Evolutionary conservation across 2,113 vertebrate genomes (phyloP).

Genomic region (Phainopepla nitens): DNA sequence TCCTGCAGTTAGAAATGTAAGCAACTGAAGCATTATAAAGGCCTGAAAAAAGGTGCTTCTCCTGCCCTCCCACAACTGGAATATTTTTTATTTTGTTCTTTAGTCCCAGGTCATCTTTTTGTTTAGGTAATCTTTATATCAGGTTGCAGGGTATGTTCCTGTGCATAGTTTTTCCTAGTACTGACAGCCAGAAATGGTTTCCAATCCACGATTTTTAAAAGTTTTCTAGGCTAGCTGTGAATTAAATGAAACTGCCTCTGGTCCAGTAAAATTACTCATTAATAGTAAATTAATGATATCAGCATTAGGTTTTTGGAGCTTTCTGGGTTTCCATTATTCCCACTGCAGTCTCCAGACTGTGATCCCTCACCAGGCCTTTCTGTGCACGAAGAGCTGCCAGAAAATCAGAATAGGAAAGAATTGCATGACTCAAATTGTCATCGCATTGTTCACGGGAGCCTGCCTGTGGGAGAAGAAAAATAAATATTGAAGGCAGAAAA

Average conservation of each 20-base stretch:
- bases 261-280: not conserved
- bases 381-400: not conserved
- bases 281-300: not conserved
- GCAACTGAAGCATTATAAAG: not conserved
- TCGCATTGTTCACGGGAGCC: not conserved
- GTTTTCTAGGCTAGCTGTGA: not conserved
- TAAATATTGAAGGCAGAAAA: not conserved
- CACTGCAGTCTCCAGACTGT: not conserved
- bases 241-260: not conserved
- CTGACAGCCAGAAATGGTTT: not conserved
- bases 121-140: not conserved
- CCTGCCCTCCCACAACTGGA: not conserved
- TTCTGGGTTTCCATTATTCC: not conserved
- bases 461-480: not conserved
- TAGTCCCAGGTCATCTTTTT: not conserved
- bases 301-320: not conserved
- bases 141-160: not conserved
- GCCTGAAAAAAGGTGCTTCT: not conserved
- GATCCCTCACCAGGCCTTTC: not conserved
- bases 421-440: not conserved
- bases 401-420: not conserved
- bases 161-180: not conserved
- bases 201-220: not conserved
- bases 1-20: not conserved
- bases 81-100: not conserved